Evolutionary conservation across 2,797 vertebrate genomes (phyloP), one percentile per base, ranked within the genome.

Genomic region (Neostethus bicornis): DNA sequence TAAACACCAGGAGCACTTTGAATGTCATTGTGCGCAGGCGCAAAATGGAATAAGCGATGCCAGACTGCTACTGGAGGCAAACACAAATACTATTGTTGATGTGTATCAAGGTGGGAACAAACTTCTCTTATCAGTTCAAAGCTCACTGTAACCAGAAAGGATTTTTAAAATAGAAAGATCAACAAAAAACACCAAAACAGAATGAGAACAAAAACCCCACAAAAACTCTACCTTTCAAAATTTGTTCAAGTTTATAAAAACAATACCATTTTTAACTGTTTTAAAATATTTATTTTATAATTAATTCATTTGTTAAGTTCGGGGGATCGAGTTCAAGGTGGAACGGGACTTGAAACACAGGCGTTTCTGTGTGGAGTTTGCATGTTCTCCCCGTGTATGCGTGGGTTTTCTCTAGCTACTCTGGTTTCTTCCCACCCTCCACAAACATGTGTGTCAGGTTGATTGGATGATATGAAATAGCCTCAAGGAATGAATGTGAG

Each of bases 1-100:
- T 62, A 34, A 66, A 37, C n/a, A 32, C 5, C n/a, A 1, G 8
- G 49, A 21, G 46, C 7, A 52, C 12, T 28, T 43, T 20, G 53
- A 56, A 71, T 79, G 77, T 85, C 69, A 51, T 77, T 75, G 62
- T 69, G 58, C 75, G 67, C 57, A 21, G 39, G 17, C 13, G 20
- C n/a, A 4, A 11, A 61, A 52, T 23, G 45, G 26, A 24, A 5
- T 1, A 6, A 58, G 26, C 25, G 23, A 14, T 25, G 17, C 42
- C 44, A n/a, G 39, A 2, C 43, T 19, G 57, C 31, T 31, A 32
- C 34, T 34, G 52, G 49, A 10, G 7, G 38, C 23, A 58, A 65
- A 17, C 66, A 61, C 68, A 56, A 67, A 19, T 63, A 74, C 16
- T 56, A 64, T 48, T 85, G 79, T 76, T 80, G 83, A 78, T 73